Evolutionary conservation across 1,140 invertebrate genomes (phyloP).

Genomic region (Gryon sp.): DNA sequence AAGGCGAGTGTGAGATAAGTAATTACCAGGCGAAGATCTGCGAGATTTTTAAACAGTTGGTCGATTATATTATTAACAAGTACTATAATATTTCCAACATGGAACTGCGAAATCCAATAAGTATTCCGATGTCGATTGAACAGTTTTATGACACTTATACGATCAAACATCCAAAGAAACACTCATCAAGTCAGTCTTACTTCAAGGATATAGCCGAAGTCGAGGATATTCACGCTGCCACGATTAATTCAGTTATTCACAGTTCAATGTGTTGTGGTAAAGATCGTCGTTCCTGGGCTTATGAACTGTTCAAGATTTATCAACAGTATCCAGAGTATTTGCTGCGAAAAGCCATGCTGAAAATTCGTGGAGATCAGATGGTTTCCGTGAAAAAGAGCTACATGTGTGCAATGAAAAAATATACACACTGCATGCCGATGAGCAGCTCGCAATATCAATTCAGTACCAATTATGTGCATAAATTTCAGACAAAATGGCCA

Average conservation of each 20-base stretch:
- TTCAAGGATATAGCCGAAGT: slow-evolving; percentile 69
- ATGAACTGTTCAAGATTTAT: slow-evolving; percentile 86
- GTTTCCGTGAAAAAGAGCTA: slow-evolving; percentile 80
- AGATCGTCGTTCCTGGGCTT: slow-evolving; percentile 82
- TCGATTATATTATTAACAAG: slow-evolving; percentile 74
- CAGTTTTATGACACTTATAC: slow-evolving; percentile 77
- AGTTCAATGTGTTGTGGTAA: slow-evolving; percentile 83
- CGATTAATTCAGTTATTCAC: slow-evolving; percentile 81
- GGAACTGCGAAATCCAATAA: slow-evolving; percentile 66
- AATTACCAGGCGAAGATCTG: slow-evolving; percentile 67
- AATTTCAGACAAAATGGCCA: slow-evolving; percentile 80
- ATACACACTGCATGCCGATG: slow-evolving; percentile 79
- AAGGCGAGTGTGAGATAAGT: slow-evolving; percentile 64
- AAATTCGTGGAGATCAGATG: slow-evolving; percentile 81
- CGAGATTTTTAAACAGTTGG: slow-evolving; percentile 72
- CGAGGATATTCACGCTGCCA: slow-evolving; percentile 74
- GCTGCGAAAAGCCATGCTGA: slow-evolving; percentile 81
- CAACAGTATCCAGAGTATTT: slow-evolving; percentile 85
- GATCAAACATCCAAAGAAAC: slow-evolving; percentile 69
- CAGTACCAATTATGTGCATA: slow-evolving; percentile 77
- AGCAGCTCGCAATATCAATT: slow-evolving; percentile 81
- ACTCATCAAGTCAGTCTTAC: slow-evolving; percentile 51
- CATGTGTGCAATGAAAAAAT: slow-evolving; percentile 69
- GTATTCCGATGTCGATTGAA: slow-evolving; percentile 74
- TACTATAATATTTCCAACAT: slow-evolving; percentile 75